Conservation (phyloP, 2,888 invertebrate genomes). For the Synanthedon vespiformis region DNA sequence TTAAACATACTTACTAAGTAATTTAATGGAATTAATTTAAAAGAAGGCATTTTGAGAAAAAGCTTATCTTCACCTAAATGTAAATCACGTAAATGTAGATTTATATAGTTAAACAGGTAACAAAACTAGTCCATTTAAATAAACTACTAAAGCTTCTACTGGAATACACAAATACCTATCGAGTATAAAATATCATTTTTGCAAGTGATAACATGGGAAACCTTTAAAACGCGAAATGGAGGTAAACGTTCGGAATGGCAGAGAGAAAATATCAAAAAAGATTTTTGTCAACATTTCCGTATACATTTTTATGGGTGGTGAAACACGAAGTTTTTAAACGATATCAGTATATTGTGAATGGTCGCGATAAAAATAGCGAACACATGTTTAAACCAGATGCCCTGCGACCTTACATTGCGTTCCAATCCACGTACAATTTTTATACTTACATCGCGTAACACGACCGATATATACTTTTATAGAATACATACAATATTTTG, state of each 20-base stretch:
- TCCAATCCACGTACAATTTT: slow-evolving; percentile 25
- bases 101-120: too few relatives aligned
- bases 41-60: too few relatives aligned
- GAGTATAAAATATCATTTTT: background rate
- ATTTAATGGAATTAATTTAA: too few relatives aligned
- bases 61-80: too few relatives aligned
- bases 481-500: slow-evolving; percentile 39
- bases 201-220: background rate
- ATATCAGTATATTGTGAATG: slow-evolving; percentile 49
- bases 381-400: slow-evolving; percentile 62
- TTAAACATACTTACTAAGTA: too few relatives aligned
- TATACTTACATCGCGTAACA: slow-evolving; percentile 24
- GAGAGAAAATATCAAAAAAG: background rate
- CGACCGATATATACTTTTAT: slow-evolving; percentile 14
- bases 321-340: slow-evolving; percentile 10
- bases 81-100: too few relatives aligned
- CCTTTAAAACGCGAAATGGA: background rate
- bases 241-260: background rate
- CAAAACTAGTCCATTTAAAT: too few relatives aligned
- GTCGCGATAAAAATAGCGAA: slow-evolving; percentile 54
- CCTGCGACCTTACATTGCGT: slow-evolving; percentile 56
- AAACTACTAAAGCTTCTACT: too few relatives aligned
- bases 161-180: too few relatives aligned
- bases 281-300: slow-evolving; percentile 15
- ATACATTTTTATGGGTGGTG: background rate